Evolutionary conservation across 2,113 vertebrate species (phyloP), one percentile per base, ranked within the genome.

Genomic region (Podocnemis expansa): DNA sequence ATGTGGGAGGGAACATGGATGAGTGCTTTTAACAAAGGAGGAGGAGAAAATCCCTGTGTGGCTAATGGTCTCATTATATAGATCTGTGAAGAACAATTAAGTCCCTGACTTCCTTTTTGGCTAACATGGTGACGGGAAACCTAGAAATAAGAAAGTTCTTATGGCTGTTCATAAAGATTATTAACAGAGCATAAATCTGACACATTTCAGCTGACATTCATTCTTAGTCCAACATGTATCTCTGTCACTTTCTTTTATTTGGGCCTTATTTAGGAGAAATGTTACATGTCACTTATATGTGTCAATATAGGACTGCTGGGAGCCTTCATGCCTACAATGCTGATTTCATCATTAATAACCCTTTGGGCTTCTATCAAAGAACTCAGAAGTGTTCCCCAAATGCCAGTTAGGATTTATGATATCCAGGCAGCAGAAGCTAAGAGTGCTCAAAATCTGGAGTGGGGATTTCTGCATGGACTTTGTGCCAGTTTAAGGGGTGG

Each of bases 141-240:
- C 41, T 76, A 4, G n/a, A 10, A 89, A 81, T 49, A 9, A 83
- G 3, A 2, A 12, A 55, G 6, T 52, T 52, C 29, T 63, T 34
- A 31, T 60, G 14, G 14, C 60, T 63, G 47, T 47, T 34, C 8
- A 34, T 10, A 34, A 34, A 63, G 31, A 73, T 10, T 73, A 73
- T 41, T 75, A 24, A 75, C 21, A 73, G 21, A 73, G n/a, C 22
- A 75, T 75, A 24, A 63, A 67, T 67, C 8, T n/a, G 8, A 43
- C 24, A 13, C 38, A 38, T 45, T 67, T 45, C 38, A 54, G 52
- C 11, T 0, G 0, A 2, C 1, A 8, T 25, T 73, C 0, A 38
- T 56, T 88, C 4, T 27, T 67, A 58, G 2, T 1, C 25, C 87
- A 80, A 41, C 56, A 2, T 0, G 1, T 79, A 73, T 67, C 70